These are phyloP conservation scores for Sinotaia quadrata DNA, from an alignment of 2,888 invertebrate species.

Conservation along the genomic window DNA sequence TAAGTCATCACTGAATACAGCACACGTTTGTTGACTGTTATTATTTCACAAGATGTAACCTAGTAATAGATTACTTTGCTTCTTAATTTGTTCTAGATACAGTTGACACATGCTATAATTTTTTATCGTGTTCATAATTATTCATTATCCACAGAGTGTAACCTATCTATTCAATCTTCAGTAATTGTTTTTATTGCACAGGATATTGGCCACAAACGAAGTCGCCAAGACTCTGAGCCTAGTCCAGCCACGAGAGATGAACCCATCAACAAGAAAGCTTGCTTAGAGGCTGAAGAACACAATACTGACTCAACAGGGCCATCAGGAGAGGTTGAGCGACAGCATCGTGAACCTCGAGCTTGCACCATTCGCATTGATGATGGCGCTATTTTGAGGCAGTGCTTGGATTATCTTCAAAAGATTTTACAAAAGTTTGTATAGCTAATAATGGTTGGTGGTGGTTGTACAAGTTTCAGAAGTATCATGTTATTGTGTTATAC, in stretches of 20 bases:
- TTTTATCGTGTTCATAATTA: too few relatives aligned
- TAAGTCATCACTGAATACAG: too few relatives aligned
- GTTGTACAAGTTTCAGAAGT: conserved; percentile 1
- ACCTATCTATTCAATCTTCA: too few relatives aligned
- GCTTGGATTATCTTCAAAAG: conserved; percentile 81
- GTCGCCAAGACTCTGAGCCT: conserved; percentile 26
- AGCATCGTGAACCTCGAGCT: conserved; percentile 32
- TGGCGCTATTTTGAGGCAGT: conserved; percentile 53
- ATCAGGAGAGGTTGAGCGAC: conserved; percentile 44
- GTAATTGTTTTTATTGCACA: not conserved
- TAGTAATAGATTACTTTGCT: too few relatives aligned
- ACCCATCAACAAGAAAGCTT: conserved; percentile 22
- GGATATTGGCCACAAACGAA: not conserved
- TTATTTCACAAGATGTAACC: too few relatives aligned
- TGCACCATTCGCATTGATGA: conserved; percentile 46
- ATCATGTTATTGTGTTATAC: not conserved
- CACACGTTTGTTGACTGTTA: too few relatives aligned
- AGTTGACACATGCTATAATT: too few relatives aligned
- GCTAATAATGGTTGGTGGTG: not conserved
- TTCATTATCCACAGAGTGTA: too few relatives aligned
- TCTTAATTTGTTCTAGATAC: too few relatives aligned
- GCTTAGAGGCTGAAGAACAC: not conserved
- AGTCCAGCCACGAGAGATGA: conserved; percentile 12
- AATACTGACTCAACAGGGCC: conserved; percentile 30
- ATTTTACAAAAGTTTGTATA: conserved; percentile 82